phyloP scores from a whole-genome alignment of 2,797 vertebrate genomes.

The Myoxocephalus aenaeus region DNA sequence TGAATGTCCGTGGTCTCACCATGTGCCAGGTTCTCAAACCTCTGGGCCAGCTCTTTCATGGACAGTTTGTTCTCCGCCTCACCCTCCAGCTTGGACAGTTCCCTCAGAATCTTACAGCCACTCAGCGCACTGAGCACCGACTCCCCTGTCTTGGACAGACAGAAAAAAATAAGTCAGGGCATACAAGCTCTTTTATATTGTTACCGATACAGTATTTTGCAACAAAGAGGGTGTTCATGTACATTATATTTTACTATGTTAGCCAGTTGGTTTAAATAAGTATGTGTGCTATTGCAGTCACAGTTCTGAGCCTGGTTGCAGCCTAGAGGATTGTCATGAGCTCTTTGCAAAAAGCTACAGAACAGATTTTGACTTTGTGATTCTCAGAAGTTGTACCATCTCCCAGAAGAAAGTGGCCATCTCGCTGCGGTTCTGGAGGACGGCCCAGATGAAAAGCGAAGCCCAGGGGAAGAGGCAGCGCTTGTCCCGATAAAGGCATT shows the following conservation, averaged over 20 bases:
- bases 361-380: neutral
- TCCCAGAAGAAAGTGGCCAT: constrained; percentile 95
- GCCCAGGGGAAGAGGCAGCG: constrained; percentile 84
- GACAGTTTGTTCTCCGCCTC: constrained; percentile 85
- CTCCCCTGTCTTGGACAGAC: constrained; percentile 76
- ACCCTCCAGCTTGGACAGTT: constrained; percentile 85
- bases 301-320: neutral
- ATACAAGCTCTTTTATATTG: neutral
- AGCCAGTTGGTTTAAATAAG: neutral
- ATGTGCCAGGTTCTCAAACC: constrained; percentile 88
- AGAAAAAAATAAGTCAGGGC: neutral
- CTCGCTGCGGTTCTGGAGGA: constrained; percentile 89
- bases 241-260: neutral
- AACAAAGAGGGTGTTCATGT: neutral
- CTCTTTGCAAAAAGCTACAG: neutral
- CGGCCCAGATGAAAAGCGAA: constrained; percentile 91
- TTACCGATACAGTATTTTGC: neutral
- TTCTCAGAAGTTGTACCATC: constrained; percentile 83
- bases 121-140: constrained; percentile 88
- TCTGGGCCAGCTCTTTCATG: constrained; percentile 88
- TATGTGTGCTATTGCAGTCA: neutral
- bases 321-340: too few relatives aligned
- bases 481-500: constrained; percentile 54
- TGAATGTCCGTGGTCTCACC: constrained; percentile 74
- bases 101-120: constrained; percentile 88